Evolutionary conservation across 2,888 invertebrate species (phyloP).

Genomic region (Hoplodrina blanda): DNA sequence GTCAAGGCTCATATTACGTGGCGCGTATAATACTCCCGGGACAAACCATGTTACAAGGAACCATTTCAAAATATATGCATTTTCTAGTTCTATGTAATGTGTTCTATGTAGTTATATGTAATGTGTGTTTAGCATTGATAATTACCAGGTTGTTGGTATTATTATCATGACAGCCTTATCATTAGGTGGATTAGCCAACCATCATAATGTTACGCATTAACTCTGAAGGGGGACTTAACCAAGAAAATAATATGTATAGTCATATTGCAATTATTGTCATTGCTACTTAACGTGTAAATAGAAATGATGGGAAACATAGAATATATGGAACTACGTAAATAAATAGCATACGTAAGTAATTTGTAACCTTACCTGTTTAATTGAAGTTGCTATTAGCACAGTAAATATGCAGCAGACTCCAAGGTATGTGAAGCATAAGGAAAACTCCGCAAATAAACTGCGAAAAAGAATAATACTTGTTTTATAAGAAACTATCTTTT

Average conservation of each 20-base stretch:
- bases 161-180: constrained; percentile 4
- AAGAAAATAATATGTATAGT: neutral
- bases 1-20: too few species aligned
- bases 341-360: constrained; percentile 2
- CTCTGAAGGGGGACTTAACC: neutral
- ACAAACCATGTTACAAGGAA: too few species aligned
- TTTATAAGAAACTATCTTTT: neutral
- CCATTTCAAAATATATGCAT: too few species aligned
- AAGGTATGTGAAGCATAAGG: constrained; percentile 92
- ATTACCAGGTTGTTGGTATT: neutral
- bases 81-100: too few species aligned
- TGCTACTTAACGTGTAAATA: neutral
- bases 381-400: constrained; percentile 93
- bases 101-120: too few species aligned
- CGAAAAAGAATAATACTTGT: constrained; percentile 55
- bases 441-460: constrained; percentile 91
- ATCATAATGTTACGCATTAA: constrained; percentile 6
- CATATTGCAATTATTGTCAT: constrained; percentile 17
- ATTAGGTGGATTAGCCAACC: neutral
- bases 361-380: constrained; percentile 90
- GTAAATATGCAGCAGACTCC: constrained; percentile 95
- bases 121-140: neutral
- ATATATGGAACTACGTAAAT: constrained; percentile 1
- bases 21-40: too few species aligned
- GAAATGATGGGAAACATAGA: neutral